Evolutionary conservation across 1,140 invertebrate species (phyloP), one percentile per base, ranked within the genome.

Genomic region (Trichogramma pretiosum): DNA sequence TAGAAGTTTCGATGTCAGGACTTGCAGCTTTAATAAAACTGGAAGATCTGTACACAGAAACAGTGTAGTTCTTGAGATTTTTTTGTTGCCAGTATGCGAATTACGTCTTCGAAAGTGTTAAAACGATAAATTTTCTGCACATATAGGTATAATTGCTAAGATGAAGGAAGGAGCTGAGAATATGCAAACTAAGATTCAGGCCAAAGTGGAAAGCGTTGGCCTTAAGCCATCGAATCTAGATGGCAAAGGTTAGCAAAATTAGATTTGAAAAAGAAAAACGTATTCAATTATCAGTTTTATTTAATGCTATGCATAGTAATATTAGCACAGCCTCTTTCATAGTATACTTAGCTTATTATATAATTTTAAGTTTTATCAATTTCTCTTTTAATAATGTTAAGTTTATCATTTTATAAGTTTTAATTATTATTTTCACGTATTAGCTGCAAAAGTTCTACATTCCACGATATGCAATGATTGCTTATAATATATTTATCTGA

Each of bases 161-260:
- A 88, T 96, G 75, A 96, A 95, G 76, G 93, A 96, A 68, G 89
- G 90, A 38, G 93, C 93, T 0, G 93, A 96, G 68, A 91, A 83
- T 56, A 84, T 94, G 45, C 87, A 93, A 56, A 91, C 89, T 48
- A 92, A 92, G 68, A 81, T 96, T 50, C 92, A 96, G 75, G 88
- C 89, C 5, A 95, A 91, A 72, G 89, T 88, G 28, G 93, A 89
- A 64, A 83, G 81, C 53, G 71, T 85, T 46, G 69, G 68, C 50
- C 58, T 72, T 48, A 77, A 68, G 68, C 75, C 34, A 72, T 77
- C 54, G 62, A 77, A 48, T 72, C 77, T 70, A 51, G 69, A 73
- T 23, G 67, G 73, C 50, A 82, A 82, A 77, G 77, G 78, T 81
- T 72, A 74, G 76, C 10, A 21, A 26, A 26, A 16, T 39, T 40